Conservation (phyloP, 1,140 invertebrate genomes). For the Pogonognathellus flavescens region DNA sequence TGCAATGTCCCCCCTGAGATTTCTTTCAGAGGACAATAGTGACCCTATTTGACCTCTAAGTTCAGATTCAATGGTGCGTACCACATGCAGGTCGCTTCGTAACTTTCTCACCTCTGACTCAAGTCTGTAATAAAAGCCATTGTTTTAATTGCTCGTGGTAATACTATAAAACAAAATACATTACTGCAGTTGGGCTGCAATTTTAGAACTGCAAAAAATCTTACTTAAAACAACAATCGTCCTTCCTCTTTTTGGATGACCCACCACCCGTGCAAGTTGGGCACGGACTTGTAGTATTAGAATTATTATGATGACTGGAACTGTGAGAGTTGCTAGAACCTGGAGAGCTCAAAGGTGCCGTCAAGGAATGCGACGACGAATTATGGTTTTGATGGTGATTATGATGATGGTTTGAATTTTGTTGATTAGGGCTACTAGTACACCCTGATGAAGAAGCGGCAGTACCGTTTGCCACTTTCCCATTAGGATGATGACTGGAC, state of each 20-base stretch:
- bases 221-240: slow-evolving; percentile 50
- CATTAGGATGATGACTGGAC: slow-evolving; percentile 38
- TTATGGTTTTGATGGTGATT: slow-evolving; percentile 63
- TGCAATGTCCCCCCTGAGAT: slow-evolving; percentile 80
- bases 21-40: slow-evolving; percentile 79
- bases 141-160: too few species aligned
- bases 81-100: slow-evolving; percentile 82
- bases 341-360: slow-evolving; percentile 34
- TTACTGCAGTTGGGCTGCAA: too few species aligned
- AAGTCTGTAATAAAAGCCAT: slow-evolving; percentile 72
- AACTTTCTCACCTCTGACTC: slow-evolving; percentile 83
- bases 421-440: slow-evolving; percentile 38
- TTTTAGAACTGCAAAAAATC: not conserved
- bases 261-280: slow-evolving; percentile 53
- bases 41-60: slow-evolving; percentile 83
- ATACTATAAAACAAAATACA: too few species aligned
- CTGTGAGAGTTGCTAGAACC: slow-evolving; percentile 54
- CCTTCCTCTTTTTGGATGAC: slow-evolving; percentile 57
- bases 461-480: slow-evolving; percentile 7
- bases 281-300: slow-evolving; percentile 38
- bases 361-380: slow-evolving; percentile 29
- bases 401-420: slow-evolving; percentile 58
- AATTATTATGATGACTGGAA: slow-evolving; percentile 56
- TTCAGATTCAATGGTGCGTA: slow-evolving; percentile 86
- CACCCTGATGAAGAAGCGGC: not conserved